Base-by-base conservation (phyloP, 2,888 invertebrate species). In the Elaeidobius kamerunicus region DNA sequence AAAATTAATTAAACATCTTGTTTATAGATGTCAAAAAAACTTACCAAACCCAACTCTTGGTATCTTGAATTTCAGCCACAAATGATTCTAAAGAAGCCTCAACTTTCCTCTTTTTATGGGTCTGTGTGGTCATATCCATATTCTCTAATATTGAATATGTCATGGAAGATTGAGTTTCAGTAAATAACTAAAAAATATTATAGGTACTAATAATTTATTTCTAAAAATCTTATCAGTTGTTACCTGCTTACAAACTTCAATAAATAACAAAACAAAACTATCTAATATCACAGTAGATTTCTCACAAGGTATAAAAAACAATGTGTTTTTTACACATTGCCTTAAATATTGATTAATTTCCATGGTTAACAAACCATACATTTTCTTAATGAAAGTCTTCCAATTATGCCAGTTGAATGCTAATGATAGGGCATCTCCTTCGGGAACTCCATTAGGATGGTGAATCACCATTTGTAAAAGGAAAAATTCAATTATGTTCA, bases 401-500 rank as follows among this genome's bases (percentile, higher is more conserved):
- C 79, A 80, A 14, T 66, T 64, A 1, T 61, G 59, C 71, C 73
- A 73, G 52, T 73, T 63, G 44, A 61, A 60, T 3, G 76, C 75
- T 56, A 71, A 73, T 1, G 73, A 71, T 12, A 67, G 65, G 15
- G 68, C 60, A 17, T 71, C 52, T 5, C 61, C 63, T 46, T 69
- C 65, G 12, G 50, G 56, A 2, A 64, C 69, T 16, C 79, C 77
- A 46, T 70, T 67, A 0, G 80, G 79, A 66, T 78, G 75, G 65
- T 81, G 81, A 20, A 78, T 64, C 57, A 72, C 67, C 11, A 79
- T 60, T 67, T 79, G 76, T n/a, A 79, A 64, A 3, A 76, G 61
- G 15, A 78, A 67, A 58, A 78, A 73, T 54, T 77, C 73, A 36
- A 78, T 72, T 39, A 78, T 69, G 44, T 72, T 67, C 23, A 65